Conservation (phyloP, 2,797 vertebrate species). For the Gastrophryne carolinensis region DNA sequence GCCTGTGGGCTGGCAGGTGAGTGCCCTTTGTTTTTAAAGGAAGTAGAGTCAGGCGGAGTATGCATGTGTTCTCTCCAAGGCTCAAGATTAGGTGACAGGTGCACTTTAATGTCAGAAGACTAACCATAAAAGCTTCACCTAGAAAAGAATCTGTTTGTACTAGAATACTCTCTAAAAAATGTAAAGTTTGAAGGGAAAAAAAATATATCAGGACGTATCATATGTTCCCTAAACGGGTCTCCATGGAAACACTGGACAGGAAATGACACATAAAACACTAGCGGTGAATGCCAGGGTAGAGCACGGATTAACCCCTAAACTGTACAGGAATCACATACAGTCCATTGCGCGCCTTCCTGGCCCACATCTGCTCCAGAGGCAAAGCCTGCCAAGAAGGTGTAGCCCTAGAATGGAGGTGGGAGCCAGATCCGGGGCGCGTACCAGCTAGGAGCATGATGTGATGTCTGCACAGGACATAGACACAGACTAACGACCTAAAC, state of each 20-base stretch:
- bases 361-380: background rate
- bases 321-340: background rate
- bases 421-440: conserved; percentile 24
- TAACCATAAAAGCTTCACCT: too few relatives aligned
- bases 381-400: conserved; percentile 28
- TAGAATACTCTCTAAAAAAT: too few relatives aligned
- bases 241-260: conserved; percentile 8
- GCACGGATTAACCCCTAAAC: background rate
- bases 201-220: background rate
- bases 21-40: too few relatives aligned
- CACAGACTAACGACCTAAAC: conserved; percentile 13
- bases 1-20: too few relatives aligned
- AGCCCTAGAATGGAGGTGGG: background rate
- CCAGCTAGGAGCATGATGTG: conserved; percentile 38
- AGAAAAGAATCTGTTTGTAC: too few relatives aligned
- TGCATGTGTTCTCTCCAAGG: too few relatives aligned
- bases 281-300: background rate
- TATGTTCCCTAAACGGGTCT: background rate
- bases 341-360: background rate
- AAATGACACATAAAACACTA: conserved; percentile 17
- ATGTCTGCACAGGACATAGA: conserved; percentile 50
- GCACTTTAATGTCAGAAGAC: too few relatives aligned
- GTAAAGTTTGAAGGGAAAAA: background rate
- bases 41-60: too few relatives aligned
- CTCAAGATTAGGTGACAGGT: too few relatives aligned